Evolutionary conservation across 1,140 invertebrate genomes (phyloP), one percentile per base, ranked within the genome.

Genomic region (Drosophila burlai): DNA sequence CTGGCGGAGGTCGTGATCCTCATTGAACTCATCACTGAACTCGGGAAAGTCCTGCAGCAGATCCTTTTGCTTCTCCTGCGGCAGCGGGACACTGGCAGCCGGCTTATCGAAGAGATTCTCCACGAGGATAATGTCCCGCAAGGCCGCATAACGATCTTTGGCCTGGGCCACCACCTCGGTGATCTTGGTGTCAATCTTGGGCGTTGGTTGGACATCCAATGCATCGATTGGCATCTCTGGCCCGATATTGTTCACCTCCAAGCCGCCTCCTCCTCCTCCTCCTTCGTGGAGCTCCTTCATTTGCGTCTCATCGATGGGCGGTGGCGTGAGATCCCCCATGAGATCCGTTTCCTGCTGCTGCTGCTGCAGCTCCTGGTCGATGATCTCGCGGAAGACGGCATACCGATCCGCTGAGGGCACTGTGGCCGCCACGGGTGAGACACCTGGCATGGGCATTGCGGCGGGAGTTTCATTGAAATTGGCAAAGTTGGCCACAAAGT

Each of bases 381-480:
- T 94, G 59, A 97, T 94, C 94, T 98, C 97, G 69, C 97, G 94
- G 83, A 98, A 97, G 0, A 96, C 97, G 0, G 97, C 97, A 90
- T 98, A 98, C 72, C 97, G 95, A 85, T 97, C 97, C 75, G 92
- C 91, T 0, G 95, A 95, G 8, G 94, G 93, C 40, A 93, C 84
- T 45, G 52, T 64, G 4, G 73, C 31, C 18, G 46, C 74, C 13
- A 59, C 57, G 1, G 63, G 45, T 1, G 52, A 71, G 6, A 29
- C 69, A 11, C 86, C 92, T 6, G 93, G 90, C 76, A 66, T 80
- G 86, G 91, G 57, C 59, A 67, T 1, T 7, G 93, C 93, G 0
- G 92, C 91, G 67, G 83, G 94, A 0, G 83, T 57, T 7, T 84
- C 83, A 71, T 91, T 94, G 64, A 95, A 94, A 77, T 95, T 94